Evolutionary conservation across 2,113 vertebrate species (phyloP), one percentile per base, ranked within the genome.

Genomic region (Archilochus colubris): DNA sequence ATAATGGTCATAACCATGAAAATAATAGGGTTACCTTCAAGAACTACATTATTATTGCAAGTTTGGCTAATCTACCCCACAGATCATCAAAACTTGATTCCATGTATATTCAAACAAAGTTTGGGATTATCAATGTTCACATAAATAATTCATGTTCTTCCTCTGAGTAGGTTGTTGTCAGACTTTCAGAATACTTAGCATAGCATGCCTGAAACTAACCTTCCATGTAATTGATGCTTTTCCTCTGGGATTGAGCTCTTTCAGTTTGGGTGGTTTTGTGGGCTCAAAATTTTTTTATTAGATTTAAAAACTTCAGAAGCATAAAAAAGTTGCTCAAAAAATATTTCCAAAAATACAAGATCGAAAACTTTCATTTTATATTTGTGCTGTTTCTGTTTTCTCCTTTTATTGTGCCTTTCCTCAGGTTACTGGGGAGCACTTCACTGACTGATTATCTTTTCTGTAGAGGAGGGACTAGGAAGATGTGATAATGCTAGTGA

Each of bases 141-240:
- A 74, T 85, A 82, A 89, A 93, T 94, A 88, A 86, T 89, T 89
- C 53, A 78, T 68, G 14, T 63, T 94, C 51, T 81, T 94, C n/a
- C n/a, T 44, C 33, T 55, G 76, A 84, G 74, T 21, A 83, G 33
- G 31, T 66, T 81, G 53, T 89, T 93, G 76, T 77, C 64, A 86
- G 69, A 70, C 73, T 67, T 84, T 31, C 21, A 55, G 57, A 79
- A 30, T 77, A 40, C 36, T 69, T 80, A 53, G 23, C 54, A 53
- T 69, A 63, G 14, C 4, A 0, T n/a, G 28, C 88, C 55, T 81
- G 53, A 88, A 81, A 64, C 40, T 59, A 88, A 84, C 76, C 61
- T 91, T 68, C 69, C 54, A 77, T 73, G 51, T 50, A 79, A 66
- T 64, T 55, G 54, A 40, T 68, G 14, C 31, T 83, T 82, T 88